Conservation (phyloP, 1,140 invertebrate genomes). For the Coenobita brevimanus region DNA sequence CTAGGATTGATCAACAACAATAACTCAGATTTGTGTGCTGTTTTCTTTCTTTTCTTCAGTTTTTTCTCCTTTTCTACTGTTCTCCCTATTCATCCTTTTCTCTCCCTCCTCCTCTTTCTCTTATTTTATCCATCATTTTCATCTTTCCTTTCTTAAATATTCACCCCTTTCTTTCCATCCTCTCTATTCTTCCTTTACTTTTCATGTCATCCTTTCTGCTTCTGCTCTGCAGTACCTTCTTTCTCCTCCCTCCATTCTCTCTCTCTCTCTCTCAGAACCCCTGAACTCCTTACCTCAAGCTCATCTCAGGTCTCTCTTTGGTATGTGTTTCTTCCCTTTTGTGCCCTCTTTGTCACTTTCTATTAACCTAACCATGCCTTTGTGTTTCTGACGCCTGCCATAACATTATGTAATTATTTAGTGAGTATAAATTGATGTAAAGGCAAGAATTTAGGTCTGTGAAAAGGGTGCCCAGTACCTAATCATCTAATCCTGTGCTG, state of each 20-base stretch:
- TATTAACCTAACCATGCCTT: too few species aligned
- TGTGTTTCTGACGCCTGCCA: not conserved
- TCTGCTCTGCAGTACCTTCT: not conserved
- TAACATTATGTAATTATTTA: not conserved
- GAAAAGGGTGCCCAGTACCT: too few species aligned
- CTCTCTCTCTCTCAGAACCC: not conserved
- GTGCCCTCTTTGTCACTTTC: too few species aligned
- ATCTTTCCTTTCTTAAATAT: not conserved
- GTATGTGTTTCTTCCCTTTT: too few species aligned
- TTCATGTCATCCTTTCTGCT: not conserved
- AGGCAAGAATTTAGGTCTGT: too few species aligned
- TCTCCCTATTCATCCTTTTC: not conserved
- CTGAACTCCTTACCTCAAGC: not conserved
- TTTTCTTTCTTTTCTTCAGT: conserved; percentile 1
- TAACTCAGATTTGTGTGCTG: not conserved
- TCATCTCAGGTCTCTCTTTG: too few species aligned
- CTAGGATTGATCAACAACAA: too few species aligned
- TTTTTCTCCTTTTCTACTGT: not conserved
- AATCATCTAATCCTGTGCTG: too few species aligned
- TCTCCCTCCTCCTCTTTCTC: not conserved
- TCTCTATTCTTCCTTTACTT: not conserved
- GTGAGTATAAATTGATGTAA: too few species aligned
- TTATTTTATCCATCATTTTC: not conserved
- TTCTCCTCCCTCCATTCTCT: not conserved
- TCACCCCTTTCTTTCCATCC: not conserved